A percentile compares a stretch with the other conserved stretches of the same genome.
Conservation (phyloP, 2,888 invertebrate genomes). For the Ichneumoninae sp. region DNA sequence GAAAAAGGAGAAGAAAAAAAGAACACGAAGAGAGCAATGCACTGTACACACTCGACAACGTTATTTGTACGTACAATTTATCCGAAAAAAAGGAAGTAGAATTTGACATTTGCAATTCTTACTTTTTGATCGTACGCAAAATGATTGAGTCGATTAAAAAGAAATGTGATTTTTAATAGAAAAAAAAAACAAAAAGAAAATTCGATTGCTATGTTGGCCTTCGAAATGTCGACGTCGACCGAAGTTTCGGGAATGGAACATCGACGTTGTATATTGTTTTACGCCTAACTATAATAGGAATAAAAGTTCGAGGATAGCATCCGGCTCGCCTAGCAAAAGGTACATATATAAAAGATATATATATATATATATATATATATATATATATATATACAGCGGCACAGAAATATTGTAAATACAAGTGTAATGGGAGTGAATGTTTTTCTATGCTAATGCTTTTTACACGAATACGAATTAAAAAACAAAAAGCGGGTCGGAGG, state of each 20-base stretch:
- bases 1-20: not conserved
- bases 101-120: slow-evolving; percentile 1
- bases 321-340: slow-evolving; percentile 37
- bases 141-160: slow-evolving; percentile 12
- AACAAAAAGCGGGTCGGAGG: slow-evolving; percentile 26
- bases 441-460: slow-evolving; percentile 67
- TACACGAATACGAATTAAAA: slow-evolving; percentile 54
- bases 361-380: slow-evolving; percentile 37
- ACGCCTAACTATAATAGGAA: slow-evolving; percentile 57
- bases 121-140: slow-evolving; percentile 1
- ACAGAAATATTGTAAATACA: slow-evolving; percentile 62
- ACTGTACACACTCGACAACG: slow-evolving; percentile 23
- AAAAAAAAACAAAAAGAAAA: not conserved
- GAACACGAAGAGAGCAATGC: slow-evolving; percentile 15
- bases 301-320: slow-evolving; percentile 24
- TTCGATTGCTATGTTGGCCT: slow-evolving; percentile 39
- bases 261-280: slow-evolving; percentile 60
- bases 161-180: slow-evolving; percentile 23
- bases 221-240: slow-evolving; percentile 26
- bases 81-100: slow-evolving; percentile 4
- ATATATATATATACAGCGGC: slow-evolving; percentile 45
- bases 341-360: slow-evolving; percentile 41
- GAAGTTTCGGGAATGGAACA: slow-evolving; percentile 34
- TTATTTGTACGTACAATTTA: slow-evolving; percentile 1
- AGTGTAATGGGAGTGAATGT: slow-evolving; percentile 59